Base-by-base conservation (phyloP, 2,797 vertebrate genomes). In the Cuniculus paca region DNA sequence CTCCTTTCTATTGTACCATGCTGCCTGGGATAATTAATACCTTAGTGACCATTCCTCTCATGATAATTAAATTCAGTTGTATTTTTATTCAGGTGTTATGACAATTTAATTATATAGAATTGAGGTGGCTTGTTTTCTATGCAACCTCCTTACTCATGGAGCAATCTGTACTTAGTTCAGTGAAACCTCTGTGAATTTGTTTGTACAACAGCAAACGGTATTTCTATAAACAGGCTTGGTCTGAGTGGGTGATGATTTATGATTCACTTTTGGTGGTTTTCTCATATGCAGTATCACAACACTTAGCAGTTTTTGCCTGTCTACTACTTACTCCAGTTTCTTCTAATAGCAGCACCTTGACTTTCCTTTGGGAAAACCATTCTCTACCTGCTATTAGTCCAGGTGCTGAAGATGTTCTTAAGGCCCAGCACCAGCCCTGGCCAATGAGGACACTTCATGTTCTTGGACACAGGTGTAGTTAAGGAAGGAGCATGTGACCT, bases 41-140 rank as follows among this genome's bases (percentile, higher is more conserved):
- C 74, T 92, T 70, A 84, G 56, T 39, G 52, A 90, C 77, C 2
- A 70, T 80, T 60, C 81, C 92, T 88, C 72, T 85, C 60, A 80
- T 78, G 77, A 61, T 85, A 96, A 95, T 94, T 83, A 96, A 93
- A 84, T 86, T 94, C 74, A 90, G 12, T 28, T 92, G 48, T 88
- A 28, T 90, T 94, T 95, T 91, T 94, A 78, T 88, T 91, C 78
- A 65, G 88, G 78, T 78, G 60, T 88, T 72, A 58, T 26, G 86
- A 80, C 74, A 94, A 50, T 42, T 87, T 96, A 85, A 95, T 94
- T 88, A 81, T 16, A 56, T 0, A 85, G 72, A 95, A 65, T 61
- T 72, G 54, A 94, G 48, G 10, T 81, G 61, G 36, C n/a, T 74
- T 94, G 78, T 95, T 94, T 96, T 79, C 80, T 72, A 28, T 79